Evolutionary conservation across 1,140 invertebrate genomes (phyloP), one percentile per base, ranked within the genome.

Genomic region (Dreissena rostriformis): DNA sequence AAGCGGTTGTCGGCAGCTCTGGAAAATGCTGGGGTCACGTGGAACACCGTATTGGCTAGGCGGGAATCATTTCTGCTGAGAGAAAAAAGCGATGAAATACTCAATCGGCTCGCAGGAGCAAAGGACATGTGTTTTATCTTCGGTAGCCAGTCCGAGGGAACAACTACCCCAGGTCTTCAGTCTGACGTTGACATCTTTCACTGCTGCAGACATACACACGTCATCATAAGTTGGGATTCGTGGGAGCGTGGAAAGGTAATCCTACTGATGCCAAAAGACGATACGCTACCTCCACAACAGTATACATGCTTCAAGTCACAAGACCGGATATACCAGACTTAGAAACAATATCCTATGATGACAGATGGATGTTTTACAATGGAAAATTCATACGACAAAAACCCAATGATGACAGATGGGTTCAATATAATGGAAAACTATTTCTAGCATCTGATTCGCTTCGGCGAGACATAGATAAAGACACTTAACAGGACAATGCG

Each of bases 1-100:
- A 39, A 39, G 39, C 39, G 39, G 2, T 8, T 39, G 2, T 39
- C 39, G 39, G 80, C 71, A 52, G 63, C 61, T 65, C 29, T 17
- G 19, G 19, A 52, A 26, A 52, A 63, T 73, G 71, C 66, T 67
- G 70, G 80, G 52, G 74, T 67, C 24, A 63, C 49, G 19, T 39
- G n/a, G n/a, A 24, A 74, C 26, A n/a, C 51, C 12, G 39, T 74
- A 12, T 10, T 1, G 4, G n/a, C 19, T 17, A 63, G 22, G n/a
- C 26, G 39, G 26, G 17, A 65, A 22, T n/a, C 49, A n/a, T 71
- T n/a, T 24, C 52, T 22, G 17, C 10, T n/a, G 68, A 55, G 63
- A 67, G 68, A 52, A 53, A 22, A 14, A 67, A 79, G 53, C 17
- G 53, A 22, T 4, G 24, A 29, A 24, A 65, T 67, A 65, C 55